Conservation (phyloP, 2,888 invertebrate species). For the Epirrita christyi region DNA sequence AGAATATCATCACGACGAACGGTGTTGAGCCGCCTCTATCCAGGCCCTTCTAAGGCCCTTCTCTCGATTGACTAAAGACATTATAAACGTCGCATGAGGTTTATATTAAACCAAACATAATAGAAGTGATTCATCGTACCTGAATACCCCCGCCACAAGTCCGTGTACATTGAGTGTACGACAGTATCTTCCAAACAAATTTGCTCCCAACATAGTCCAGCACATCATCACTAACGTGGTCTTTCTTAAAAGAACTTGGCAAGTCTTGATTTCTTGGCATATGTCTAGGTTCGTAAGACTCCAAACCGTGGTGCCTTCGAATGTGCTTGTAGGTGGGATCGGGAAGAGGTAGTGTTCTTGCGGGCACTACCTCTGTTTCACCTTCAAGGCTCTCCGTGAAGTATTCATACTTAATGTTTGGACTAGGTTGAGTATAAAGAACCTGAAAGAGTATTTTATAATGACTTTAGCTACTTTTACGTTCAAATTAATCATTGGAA, state of each 20-base stretch:
- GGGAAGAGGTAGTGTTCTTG: conserved; percentile 47
- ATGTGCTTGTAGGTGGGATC: conserved; percentile 69
- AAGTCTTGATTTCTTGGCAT: conserved; percentile 52
- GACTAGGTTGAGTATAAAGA: conserved; percentile 92
- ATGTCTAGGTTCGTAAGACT: conserved; percentile 48
- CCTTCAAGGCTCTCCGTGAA: conserved; percentile 87
- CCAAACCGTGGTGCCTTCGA: conserved; percentile 67
- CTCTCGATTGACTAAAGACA: too few relatives aligned
- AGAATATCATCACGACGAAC: too few relatives aligned
- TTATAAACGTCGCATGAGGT: too few relatives aligned
- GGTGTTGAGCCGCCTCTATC: too few relatives aligned
- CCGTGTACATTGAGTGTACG: conserved; percentile 91
- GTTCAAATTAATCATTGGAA: background rate
- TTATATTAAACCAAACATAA: too few relatives aligned
- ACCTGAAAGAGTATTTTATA: conserved; percentile 82
- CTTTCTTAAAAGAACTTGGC: conserved; percentile 51
- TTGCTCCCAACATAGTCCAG: conserved; percentile 76
- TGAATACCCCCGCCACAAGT: conserved; percentile 93
- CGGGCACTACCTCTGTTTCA: conserved; percentile 64
- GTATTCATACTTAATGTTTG: conserved; percentile 96
- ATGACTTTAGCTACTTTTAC: background rate
- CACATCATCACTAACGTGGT: conserved; percentile 47
- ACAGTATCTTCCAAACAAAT: conserved; percentile 91
- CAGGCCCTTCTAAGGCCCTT: too few relatives aligned
- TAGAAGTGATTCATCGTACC: conserved; percentile 50